Evolutionary conservation across 2,797 vertebrate genomes (phyloP), one percentile per base, ranked within the genome.

Genomic region (Notolabrus celidotus): DNA sequence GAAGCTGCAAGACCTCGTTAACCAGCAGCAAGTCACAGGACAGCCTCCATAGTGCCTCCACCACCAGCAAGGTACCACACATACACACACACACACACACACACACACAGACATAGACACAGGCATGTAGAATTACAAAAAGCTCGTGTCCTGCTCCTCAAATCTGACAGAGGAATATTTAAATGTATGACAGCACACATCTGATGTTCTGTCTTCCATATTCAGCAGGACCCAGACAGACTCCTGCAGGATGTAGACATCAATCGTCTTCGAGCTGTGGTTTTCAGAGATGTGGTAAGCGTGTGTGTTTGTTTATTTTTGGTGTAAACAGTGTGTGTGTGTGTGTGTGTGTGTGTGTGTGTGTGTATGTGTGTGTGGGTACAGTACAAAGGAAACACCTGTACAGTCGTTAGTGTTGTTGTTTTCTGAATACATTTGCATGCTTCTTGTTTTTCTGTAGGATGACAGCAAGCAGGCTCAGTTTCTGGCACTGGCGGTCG

Each of bases 211-310:
- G 79, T 68, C 79, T 86, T 91, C 80, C 87, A 86, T 79, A 66
- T 84, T 63, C 27, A 92, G 89, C 97, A 98, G 93, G 98, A 99
- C 86, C 97, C 98, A 10, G 98, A 99, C 84, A 94, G 98, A 77
- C 97, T 99, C 82, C 95, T 99, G 85, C 98, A 99, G 92, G 98
- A 99, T 71, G 98, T 99, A 53, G 98, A 99, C 86, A 99, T 99
- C 88, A 99, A 99, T 90, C 97, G 98, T 60, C 95, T 99, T 3
- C 94, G 98, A 84, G 98, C 98, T 11, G 98, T 99, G 54, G 98
- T 99, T 84, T 99, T 99, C 90, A 96, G 98, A 86, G 98, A 99
- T 77, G 97, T 99, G 95, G 98, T 99, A 84, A 96, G 96, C 1
- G 22, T 25, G 10, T 51, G 36, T 73, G 8, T 47, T 41, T 67